Evolutionary conservation across 2,888 invertebrate species (phyloP), one percentile per base, ranked within the genome.

Genomic region (Meta bourneti): DNA sequence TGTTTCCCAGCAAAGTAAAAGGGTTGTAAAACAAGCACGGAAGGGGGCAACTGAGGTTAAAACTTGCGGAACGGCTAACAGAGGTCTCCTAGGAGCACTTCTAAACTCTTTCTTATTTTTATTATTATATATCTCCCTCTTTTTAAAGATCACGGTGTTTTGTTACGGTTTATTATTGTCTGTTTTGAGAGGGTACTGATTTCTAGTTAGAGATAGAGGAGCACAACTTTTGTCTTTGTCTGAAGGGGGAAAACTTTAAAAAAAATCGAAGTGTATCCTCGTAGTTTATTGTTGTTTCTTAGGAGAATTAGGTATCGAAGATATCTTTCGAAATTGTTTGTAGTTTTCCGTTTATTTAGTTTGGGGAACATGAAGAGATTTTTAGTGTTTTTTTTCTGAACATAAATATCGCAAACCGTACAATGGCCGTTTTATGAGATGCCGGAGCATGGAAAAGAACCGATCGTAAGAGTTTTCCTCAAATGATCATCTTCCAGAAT

Each of bases 241-340:
- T 34, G 4, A 34, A 34, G 34, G 34, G 34, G 74, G 11, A 11
- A 16, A 83, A 54, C 20, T 83, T 74, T 20, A 81, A 54, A 51
- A 71, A 34, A 34, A 34, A 34, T 34, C 34, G 34, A 34, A 34
- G 34, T 34, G 34, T 34, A 34, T 34, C 34, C 34, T 83, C 48
- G 74, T 51, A 83, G 83, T 82, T 82, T 82, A 82, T 82, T 71
- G 82, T 82, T 69, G 51, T 11, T 80, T 49, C 71, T 71, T 82
- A 51, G 70, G 71, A 82, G 82, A 82, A 82, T 82, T 82, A 82
- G 71, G 34, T n/a, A 51, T 49, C 20, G 13, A 74, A 11, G 13
- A n/a, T 34, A 49, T 77, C 16, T 74, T 74, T 74, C 20, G 34
- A 34, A 34, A 34, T 34, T 34, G 34, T 34, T 34, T 34, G 34